Evolutionary conservation across 1,140 invertebrate species (phyloP).

Genomic region (Akabosia matsudoensis): DNA sequence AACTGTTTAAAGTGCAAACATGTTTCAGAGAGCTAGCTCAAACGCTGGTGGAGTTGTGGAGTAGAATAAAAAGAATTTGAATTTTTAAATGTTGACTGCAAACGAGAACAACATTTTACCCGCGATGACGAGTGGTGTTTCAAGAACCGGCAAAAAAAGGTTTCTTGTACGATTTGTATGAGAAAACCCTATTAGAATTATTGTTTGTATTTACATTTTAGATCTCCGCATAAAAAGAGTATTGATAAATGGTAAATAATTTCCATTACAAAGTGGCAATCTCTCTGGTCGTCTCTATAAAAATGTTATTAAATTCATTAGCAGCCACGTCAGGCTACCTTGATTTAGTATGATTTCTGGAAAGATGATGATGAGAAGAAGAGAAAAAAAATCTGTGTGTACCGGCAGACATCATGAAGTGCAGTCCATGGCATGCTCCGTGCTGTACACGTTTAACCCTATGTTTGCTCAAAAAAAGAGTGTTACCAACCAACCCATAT

Average conservation of each 20-base stretch:
- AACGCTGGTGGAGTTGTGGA: no score
- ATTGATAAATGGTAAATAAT: slow-evolving; percentile 11
- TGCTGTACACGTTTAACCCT: background rate
- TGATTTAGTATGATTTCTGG: slow-evolving; percentile 13
- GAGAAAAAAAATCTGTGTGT: background rate
- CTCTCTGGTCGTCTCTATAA: slow-evolving; percentile 16
- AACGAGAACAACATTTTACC: no score
- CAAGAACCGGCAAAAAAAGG: no score
- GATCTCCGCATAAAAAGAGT: no score
- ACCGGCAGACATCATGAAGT: background rate
- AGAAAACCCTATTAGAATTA: background rate
- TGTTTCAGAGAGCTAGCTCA: no score
- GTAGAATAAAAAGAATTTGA: no score
- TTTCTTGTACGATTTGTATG: no score
- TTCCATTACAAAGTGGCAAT: slow-evolving; percentile 21
- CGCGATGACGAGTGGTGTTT: no score
- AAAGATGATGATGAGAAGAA: no score
- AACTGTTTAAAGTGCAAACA: no score
- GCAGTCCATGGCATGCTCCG: no score
- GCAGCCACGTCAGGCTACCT: background rate
- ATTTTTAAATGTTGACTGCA: no score
- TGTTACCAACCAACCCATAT: background rate
- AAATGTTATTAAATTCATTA: slow-evolving; percentile 23
- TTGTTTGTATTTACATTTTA: background rate
- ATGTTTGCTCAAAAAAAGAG: background rate